Evolutionary conservation across 1,140 invertebrate genomes (phyloP).

Genomic region (Diabrotica virgifera): DNA sequence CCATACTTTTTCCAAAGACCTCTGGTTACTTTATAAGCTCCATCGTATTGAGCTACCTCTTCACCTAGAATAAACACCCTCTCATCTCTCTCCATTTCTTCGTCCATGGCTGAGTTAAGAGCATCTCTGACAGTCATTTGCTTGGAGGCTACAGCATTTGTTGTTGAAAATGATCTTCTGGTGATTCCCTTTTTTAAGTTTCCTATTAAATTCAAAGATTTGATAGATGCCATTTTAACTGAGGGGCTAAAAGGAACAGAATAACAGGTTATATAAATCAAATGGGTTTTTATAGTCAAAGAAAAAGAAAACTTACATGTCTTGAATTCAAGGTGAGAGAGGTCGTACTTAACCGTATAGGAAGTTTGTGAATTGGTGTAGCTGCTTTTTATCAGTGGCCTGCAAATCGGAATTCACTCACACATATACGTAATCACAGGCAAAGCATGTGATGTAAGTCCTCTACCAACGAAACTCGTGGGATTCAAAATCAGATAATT

Average conservation of each 20-base stretch:
- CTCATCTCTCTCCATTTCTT: constrained; percentile 95
- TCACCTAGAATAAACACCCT: constrained; percentile 90
- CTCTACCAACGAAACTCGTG: neutral
- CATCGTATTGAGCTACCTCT: constrained; percentile 98
- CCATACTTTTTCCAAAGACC: constrained; percentile 99
- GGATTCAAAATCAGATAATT: too few relatives aligned
- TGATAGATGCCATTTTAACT: constrained; percentile 12
- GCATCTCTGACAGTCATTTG: constrained; percentile 95
- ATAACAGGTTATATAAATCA: neutral
- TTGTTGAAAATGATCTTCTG: constrained; percentile 55
- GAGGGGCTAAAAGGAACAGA: constrained; percentile 7
- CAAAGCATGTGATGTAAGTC: neutral
- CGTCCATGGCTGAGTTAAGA: constrained; percentile 92
- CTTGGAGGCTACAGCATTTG: constrained; percentile 56
- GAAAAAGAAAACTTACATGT: constrained; percentile 11
- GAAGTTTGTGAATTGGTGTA: neutral
- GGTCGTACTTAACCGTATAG: constrained; percentile 10
- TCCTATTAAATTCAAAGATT: constrained; percentile 10
- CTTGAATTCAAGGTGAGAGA: constrained; percentile 18
- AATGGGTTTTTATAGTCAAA: neutral
- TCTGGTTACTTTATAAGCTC: constrained; percentile 92
- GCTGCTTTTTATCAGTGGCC: neutral
- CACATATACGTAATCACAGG: neutral
- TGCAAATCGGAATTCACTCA: neutral
- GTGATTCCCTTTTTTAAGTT: constrained; percentile 23